Percentiles rank a stretch among this genome's conserved stretches.
These are phyloP conservation scores for Rhea pennata DNA, from an alignment of 2,113 vertebrate species.

Conservation along the genomic window DNA sequence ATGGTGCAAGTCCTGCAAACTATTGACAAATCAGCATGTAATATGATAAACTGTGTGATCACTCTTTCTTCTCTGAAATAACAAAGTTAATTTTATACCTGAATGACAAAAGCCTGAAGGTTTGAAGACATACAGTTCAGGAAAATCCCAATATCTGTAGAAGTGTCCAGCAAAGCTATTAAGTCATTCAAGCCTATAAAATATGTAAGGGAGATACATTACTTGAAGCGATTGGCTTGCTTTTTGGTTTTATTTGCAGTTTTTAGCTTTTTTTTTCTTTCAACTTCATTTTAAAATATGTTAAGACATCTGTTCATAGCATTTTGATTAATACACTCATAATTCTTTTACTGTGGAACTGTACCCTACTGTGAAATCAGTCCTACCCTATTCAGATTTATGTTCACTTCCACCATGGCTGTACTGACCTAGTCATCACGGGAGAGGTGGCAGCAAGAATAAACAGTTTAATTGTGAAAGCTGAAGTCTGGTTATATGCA, in stretches of 20 bases:
- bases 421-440: not conserved
- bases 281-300: not conserved
- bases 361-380: not conserved
- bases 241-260: not conserved
- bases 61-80: not conserved
- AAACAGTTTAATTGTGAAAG: not conserved
- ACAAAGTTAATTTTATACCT: conserved; percentile 64
- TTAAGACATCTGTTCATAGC: not conserved
- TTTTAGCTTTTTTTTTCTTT: not conserved
- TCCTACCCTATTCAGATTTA: not conserved
- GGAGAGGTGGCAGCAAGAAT: not conserved
- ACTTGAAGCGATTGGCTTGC: not conserved
- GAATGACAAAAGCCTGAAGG: conserved; percentile 71
- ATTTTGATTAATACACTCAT: not conserved
- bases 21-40: not conserved
- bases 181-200: conserved; percentile 71
- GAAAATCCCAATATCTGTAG: conserved; percentile 66
- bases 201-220: not conserved
- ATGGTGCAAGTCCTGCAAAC: not conserved
- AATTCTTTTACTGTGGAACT: not conserved
- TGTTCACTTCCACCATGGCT: not conserved
- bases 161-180: conserved; percentile 60
- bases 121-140: conserved; percentile 71
- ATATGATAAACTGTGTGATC: not conserved
- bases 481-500: not conserved